Percentiles rank a stretch among this genome's conserved stretches.
phyloP scores from a whole-genome alignment of 2,797 vertebrate species.

The Podarcis lilfordi region DNA sequence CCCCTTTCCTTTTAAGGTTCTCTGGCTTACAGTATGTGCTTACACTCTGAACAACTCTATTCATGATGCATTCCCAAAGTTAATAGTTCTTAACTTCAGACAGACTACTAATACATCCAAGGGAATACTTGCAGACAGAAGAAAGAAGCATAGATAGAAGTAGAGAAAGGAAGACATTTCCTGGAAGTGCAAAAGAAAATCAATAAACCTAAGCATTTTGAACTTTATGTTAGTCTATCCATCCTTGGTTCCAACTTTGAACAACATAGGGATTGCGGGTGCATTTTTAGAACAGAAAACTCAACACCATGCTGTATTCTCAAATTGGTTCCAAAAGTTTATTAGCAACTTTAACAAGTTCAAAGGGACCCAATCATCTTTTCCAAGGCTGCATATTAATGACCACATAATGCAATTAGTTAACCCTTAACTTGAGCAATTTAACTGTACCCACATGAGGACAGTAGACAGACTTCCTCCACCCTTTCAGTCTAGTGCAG shows the following conservation, averaged over 20 bases:
- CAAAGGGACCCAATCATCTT: neutral
- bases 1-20: neutral
- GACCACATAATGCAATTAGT: neutral
- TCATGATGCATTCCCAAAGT: neutral
- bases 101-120: neutral
- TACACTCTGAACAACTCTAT: neutral
- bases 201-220: neutral
- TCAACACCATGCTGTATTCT: neutral
- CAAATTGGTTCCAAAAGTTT: neutral
- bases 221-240: neutral
- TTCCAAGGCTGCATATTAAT: neutral
- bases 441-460: no score
- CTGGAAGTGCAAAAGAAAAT: neutral
- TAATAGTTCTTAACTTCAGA: neutral
- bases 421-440: neutral
- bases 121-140: neutral
- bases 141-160: neutral
- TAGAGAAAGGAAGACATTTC: neutral
- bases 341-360: neutral
- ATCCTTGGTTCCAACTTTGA: neutral
- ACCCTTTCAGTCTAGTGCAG: neutral
- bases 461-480: no score
- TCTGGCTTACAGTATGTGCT: neutral
- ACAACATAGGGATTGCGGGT: neutral
- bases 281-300: neutral